phyloP scores from a whole-genome alignment of 2,113 vertebrate genomes.

The Okapia johnstoni region DNA sequence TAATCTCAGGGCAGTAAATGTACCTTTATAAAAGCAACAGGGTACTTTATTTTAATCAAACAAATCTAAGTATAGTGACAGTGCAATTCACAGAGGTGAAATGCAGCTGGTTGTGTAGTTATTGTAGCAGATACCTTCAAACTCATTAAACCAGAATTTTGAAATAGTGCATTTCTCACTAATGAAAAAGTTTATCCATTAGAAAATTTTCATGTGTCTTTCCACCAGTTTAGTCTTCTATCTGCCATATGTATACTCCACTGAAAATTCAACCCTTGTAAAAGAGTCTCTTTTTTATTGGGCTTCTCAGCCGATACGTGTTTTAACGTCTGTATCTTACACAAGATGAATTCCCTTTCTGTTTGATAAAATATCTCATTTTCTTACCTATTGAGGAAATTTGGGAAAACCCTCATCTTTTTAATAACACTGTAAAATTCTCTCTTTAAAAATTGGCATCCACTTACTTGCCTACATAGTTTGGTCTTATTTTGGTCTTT shows the following conservation, averaged over 20 bases:
- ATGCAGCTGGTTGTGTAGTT: no score
- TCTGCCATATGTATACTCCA: background rate
- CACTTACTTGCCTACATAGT: constrained; percentile 3
- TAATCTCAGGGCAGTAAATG: background rate
- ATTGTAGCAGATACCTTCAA: background rate
- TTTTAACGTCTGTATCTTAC: constrained; percentile 50
- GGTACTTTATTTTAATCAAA: background rate
- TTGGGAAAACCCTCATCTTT: constrained; percentile 47
- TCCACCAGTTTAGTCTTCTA: background rate
- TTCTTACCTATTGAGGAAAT: constrained; percentile 40
- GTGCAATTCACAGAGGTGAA: background rate
- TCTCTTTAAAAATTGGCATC: constrained; percentile 46
- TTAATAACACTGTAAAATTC: constrained; percentile 58
- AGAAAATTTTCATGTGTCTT: constrained; percentile 6
- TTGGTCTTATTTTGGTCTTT: constrained; percentile 17
- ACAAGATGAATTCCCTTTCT: constrained; percentile 52
- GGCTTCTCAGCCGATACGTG: background rate
- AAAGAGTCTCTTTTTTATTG: constrained; percentile 47
- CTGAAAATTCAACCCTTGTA: background rate
- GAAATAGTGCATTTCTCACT: background rate
- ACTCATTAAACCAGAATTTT: background rate
- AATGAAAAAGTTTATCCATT: background rate
- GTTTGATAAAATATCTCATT: constrained; percentile 58
- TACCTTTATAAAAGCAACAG: background rate
- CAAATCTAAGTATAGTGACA: background rate